Evolutionary conservation across 1,140 invertebrate genomes (phyloP).

Genomic region (Macrobrachium nipponense): DNA sequence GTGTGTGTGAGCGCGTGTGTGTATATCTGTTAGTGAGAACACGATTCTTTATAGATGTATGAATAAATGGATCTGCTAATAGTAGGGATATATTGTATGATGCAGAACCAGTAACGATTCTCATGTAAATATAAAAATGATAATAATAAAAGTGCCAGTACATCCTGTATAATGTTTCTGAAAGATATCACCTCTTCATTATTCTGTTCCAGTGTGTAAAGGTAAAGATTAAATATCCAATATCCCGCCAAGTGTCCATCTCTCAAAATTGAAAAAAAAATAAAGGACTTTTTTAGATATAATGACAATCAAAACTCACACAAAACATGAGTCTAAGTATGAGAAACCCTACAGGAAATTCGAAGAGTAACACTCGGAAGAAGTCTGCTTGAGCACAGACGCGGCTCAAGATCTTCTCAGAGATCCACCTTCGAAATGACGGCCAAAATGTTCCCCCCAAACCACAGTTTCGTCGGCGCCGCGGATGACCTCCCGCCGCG

Average conservation of each 20-base stretch:
- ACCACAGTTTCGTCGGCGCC: too few species aligned
- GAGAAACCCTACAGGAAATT: background rate
- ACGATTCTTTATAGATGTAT: background rate
- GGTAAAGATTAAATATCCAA: too few species aligned
- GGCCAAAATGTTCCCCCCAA: background rate
- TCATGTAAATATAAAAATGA: background rate
- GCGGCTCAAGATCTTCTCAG: too few species aligned
- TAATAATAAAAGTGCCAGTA: background rate
- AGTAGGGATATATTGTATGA: background rate
- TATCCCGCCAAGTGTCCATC: too few species aligned
- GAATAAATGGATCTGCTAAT: background rate
- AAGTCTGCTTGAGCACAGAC: background rate
- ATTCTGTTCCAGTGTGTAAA: too few species aligned
- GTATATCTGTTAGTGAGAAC: background rate
- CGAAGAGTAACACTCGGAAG: background rate
- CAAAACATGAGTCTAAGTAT: too few species aligned
- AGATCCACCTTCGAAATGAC: background rate
- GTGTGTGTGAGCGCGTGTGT: background rate
- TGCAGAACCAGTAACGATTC: background rate
- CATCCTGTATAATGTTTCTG: too few species aligned
- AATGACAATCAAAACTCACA: too few species aligned
- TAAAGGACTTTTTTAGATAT: too few species aligned
- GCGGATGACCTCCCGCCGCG: too few species aligned
- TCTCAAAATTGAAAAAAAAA: too few species aligned
- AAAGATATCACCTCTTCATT: too few species aligned